A percentile compares a stretch with the other conserved stretches of the same genome.
These are phyloP conservation scores for Cheilosia variabilis DNA, from an alignment of 2,888 invertebrate genomes.

Conservation along the genomic window DNA sequence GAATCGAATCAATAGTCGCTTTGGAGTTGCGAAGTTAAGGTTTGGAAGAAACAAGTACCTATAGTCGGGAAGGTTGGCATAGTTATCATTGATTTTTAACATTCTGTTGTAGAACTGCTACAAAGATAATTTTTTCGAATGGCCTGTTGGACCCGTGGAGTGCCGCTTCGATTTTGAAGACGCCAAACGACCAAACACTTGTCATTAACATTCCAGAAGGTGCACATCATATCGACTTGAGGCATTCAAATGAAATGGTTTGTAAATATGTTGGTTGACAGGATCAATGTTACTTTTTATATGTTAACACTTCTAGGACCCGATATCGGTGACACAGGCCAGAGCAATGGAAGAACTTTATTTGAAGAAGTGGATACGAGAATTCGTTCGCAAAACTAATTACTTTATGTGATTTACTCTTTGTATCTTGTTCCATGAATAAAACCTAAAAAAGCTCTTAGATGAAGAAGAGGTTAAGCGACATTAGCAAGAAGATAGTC, in stretches of 20 bases:
- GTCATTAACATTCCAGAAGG: conserved; percentile 90
- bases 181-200: conserved; percentile 86
- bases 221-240: conserved; percentile 92
- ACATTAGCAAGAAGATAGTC: too few species aligned
- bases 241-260: conserved; percentile 82
- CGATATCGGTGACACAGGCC: conserved; percentile 38
- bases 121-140: conserved; percentile 83
- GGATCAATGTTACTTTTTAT: neutral
- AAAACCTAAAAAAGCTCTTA: too few species aligned
- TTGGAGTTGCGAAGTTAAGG: conserved; percentile 31
- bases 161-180: conserved; percentile 90
- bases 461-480: too few species aligned
- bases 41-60: neutral
- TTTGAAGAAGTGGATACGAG: conserved; percentile 41
- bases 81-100: neutral
- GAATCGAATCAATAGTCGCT: conserved; percentile 36
- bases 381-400: conserved; percentile 20
- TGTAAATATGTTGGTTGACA: neutral
- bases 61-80: neutral
- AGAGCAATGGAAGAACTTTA: conserved; percentile 43
- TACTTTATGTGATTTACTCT: conserved; percentile 73
- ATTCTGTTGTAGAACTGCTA: conserved; percentile 24
- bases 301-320: conserved; percentile 26
- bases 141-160: conserved; percentile 93
- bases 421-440: conserved; percentile 80